Base-by-base conservation (phyloP, 2,888 invertebrate species). In the Drosophila paracracens region DNA sequence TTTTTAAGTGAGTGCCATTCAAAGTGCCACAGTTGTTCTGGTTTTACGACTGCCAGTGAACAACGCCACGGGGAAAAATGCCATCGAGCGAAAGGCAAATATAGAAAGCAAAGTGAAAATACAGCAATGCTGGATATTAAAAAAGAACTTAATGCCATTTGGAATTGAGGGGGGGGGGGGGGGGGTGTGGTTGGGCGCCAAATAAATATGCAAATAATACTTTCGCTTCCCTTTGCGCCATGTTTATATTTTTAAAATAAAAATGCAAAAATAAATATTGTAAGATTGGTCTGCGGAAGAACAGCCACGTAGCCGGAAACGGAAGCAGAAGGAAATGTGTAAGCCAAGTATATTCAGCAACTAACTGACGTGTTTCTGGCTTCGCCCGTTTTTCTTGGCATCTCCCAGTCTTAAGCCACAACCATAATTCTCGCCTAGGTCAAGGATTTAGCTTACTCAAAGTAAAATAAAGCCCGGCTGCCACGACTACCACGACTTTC, bases 121-220 rank as follows among this genome's bases (percentile, higher is more conserved):
- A 70, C 69, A 70, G 77, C 75, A 81, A 79, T 74, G 70, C 62
- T 67, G 43, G 69, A 79, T 83, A 76, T 82, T 76, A 83, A 77
- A 46, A 85, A 76, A 87, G 6, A 18, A 80, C 80, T 76, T 72
- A 79, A 75, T 80, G 70, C 58, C 73, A 71, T 79, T 86, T 85
- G 70, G 51, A 64, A 59, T 61, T 73, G 71, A 65, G 52, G 72
- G 62, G 64, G 62, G 72, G 5, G 27, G 4, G 27, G 5, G 4
- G 27, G 1, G 27, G 5, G 4, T 4, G 1, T 21, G 21, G 21
- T 21, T 21, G 4, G 27, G 1, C 57, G 40, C 65, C 65, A 89
- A 88, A 90, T 75, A 82, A 83, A 74, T 90, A 89, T 91, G 88
- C 91, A 88, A 89, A 88, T 90, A 72, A 58, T 57, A 53, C 25